Evolutionary conservation across 2,113 vertebrate species (phyloP), one percentile per base, ranked within the genome.

Genomic region (Ophthalmolycus amberensis): DNA sequence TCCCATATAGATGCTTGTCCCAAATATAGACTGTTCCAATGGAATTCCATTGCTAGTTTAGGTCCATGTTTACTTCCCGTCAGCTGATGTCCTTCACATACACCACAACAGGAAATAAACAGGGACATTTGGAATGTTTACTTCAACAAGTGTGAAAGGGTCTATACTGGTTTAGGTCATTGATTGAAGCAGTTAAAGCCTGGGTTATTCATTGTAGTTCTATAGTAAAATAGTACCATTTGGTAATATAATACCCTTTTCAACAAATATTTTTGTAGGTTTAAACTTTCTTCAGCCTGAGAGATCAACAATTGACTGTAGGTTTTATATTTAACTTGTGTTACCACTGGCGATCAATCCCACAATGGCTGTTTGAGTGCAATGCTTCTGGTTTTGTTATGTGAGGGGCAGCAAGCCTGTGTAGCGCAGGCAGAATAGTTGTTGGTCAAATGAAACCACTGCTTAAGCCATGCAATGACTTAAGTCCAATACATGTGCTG

Each of bases 341-440:
- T 80, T 84, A 84, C 79, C 87, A 74, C 80, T 88, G 60, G n/a
- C 65, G 83, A 72, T 86, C 48, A 66, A 64, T 84, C 34, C 34
- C 34, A 71, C 79, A 84, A 71, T 73, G 71, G n/a, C 27, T 54
- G 20, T 87, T 73, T 91, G 71, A 85, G 76, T 81, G 66, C 66
- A 32, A 79, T 88, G 37, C 66, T 65, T 54, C 20, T 56, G 10
- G 78, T 85, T 25, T 71, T 58, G 5, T 64, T 75, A 75, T 77
- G n/a, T 34, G 15, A 50, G 6, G 79, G 16, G 42, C 50, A 67
- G 81, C 65, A 64, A 78, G 88, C 29, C 67, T 77, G 65, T 66
- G 71, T 65, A 69, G 71, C 22, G 3, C 69, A 34, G 42, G 60
- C 11, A 44, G 67, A 63, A 64, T 58, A 59, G 11, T 56, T 69